These are phyloP conservation scores for Quadroppia sp. DNA, from an alignment of 2,888 invertebrate genomes.

Conservation along the genomic window DNA sequence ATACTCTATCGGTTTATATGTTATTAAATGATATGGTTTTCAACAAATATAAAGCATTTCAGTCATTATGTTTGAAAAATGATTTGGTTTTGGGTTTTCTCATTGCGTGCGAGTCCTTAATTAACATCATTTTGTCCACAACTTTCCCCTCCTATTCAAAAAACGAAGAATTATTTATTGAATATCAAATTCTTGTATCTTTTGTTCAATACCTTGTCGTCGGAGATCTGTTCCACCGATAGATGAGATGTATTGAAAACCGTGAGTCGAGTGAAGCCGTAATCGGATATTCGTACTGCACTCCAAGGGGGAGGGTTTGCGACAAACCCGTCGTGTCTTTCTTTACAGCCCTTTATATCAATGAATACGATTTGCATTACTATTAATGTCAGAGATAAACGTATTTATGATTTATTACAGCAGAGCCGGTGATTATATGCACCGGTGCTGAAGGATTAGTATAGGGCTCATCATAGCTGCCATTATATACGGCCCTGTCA, in stretches of 20 bases:
- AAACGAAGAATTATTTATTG: not conserved
- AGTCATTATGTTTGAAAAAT: too few relatives aligned
- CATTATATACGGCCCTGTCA: conserved; percentile 60
- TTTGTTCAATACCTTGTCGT: conserved; percentile 43
- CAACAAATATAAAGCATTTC: too few relatives aligned
- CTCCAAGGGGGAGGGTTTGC: conserved; percentile 67
- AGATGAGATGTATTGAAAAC: conserved; percentile 74
- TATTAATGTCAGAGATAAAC: not conserved
- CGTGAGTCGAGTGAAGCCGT: conserved; percentile 82
- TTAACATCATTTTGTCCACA: conserved; percentile 46
- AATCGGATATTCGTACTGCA: conserved; percentile 78
- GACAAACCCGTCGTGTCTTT: conserved; percentile 72
- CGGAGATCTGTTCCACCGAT: conserved; percentile 74
- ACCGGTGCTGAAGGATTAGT: conserved; percentile 76
- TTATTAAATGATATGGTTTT: too few relatives aligned
- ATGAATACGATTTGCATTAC: not conserved
- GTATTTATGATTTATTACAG: conserved; percentile 39
- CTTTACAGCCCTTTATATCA: conserved; percentile 71
- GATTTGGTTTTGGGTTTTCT: conserved; percentile 2
- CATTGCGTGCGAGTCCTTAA: conserved; percentile 46
- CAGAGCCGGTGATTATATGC: conserved; percentile 73
- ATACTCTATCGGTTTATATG: too few relatives aligned
- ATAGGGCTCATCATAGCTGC: conserved; percentile 54
- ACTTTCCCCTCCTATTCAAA: conserved; percentile 44
- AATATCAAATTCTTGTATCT: too few relatives aligned